A percentile compares a stretch with the other conserved stretches of the same genome.
Evolutionary conservation across 2,113 vertebrate genomes (phyloP).

Genomic region (Hippolais icterina): DNA sequence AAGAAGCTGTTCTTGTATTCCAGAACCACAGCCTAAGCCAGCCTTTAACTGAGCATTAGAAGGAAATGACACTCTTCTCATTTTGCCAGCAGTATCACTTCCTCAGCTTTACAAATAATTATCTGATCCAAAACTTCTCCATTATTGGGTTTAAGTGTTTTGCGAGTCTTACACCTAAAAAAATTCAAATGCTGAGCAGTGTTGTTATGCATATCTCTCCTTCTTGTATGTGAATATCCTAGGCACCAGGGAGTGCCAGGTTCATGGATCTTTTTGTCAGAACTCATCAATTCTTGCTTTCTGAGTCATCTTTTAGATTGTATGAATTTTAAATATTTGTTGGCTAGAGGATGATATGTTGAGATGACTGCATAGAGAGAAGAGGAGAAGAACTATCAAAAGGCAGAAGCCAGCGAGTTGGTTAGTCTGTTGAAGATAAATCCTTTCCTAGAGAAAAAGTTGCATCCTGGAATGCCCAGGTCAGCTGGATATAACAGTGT

Average conservation of each 20-base stretch:
- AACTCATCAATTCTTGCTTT: background rate
- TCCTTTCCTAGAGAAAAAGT: constrained; percentile 44
- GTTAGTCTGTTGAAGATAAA: constrained; percentile 13
- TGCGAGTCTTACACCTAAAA: background rate
- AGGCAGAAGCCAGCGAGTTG: background rate
- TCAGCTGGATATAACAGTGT: constrained; percentile 32
- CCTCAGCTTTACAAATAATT: background rate
- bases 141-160: background rate
- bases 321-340: background rate
- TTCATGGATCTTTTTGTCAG: background rate
- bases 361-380: background rate
- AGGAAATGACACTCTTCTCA: background rate
- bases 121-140: background rate
- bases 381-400: background rate
- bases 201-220: background rate
- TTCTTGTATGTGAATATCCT: background rate
- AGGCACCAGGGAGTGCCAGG: background rate
- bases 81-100: background rate
- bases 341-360: background rate
- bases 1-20: background rate
- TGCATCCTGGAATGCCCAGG: constrained; percentile 43
- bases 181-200: background rate
- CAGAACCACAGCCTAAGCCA: background rate
- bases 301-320: background rate
- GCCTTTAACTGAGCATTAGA: background rate